These are phyloP conservation scores for Eleginops maclovinus DNA, from an alignment of 2,113 vertebrate species.

Conservation along the genomic window DNA sequence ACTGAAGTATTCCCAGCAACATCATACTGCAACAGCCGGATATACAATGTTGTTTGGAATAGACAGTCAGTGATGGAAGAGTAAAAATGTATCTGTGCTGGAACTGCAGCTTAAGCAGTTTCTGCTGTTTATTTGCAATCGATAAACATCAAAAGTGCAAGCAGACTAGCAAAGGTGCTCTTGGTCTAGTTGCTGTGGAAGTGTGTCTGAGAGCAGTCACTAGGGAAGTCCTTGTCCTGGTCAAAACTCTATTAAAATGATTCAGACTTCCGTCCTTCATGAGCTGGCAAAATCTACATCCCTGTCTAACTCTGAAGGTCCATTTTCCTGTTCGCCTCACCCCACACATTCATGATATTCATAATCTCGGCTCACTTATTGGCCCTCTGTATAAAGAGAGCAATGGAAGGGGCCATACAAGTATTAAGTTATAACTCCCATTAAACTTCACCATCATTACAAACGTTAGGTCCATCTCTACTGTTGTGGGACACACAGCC, in stretches of 20 bases:
- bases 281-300: constrained; percentile 53
- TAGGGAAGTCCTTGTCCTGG: constrained; percentile 71
- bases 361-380: constrained; percentile 47
- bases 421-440: constrained; percentile 52
- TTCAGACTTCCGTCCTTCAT: constrained; percentile 41
- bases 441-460: constrained; percentile 74
- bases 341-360: constrained; percentile 73
- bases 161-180: constrained; percentile 44
- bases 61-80: constrained; percentile 53
- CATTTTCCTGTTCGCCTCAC: constrained; percentile 49
- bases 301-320: constrained; percentile 70
- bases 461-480: constrained; percentile 81
- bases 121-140: constrained; percentile 42
- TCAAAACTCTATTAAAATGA: constrained; percentile 55
- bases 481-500: constrained; percentile 65
- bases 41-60: constrained; percentile 42
- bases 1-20: constrained; percentile 42
- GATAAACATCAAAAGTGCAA: constrained; percentile 38
- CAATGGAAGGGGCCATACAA: constrained; percentile 44
- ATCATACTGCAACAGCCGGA: constrained; percentile 28
- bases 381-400: constrained; percentile 51
- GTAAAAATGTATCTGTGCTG: constrained; percentile 36
- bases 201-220: constrained; percentile 64
- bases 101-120: constrained; percentile 34
- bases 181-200: constrained; percentile 63